Conservation (phyloP, 2,888 invertebrate species). For the Camponotus fellah region DNA sequence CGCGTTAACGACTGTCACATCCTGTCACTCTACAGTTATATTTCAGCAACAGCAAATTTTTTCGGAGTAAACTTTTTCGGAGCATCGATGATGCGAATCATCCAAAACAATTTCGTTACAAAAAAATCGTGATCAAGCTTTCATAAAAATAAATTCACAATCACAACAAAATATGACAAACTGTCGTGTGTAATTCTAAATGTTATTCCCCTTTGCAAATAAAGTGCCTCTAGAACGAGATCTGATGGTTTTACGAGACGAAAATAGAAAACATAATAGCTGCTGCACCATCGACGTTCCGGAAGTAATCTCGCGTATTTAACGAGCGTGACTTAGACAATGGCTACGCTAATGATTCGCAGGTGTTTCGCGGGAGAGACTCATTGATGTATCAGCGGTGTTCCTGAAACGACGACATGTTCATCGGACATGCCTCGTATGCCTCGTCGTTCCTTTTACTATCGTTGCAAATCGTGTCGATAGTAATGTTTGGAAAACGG, state of each 20-base stretch:
- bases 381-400: conserved; percentile 38
- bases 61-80: background rate
- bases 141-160: background rate
- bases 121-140: background rate
- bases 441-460: background rate
- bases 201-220: background rate
- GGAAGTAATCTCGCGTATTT: conserved; percentile 51
- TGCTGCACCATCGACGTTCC: conserved; percentile 32
- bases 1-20: conserved; percentile 62
- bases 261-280: conserved; percentile 23
- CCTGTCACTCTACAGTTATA: background rate
- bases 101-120: background rate
- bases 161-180: background rate
- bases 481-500: conserved; percentile 5
- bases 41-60: background rate
- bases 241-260: conserved; percentile 9
- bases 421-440: conserved; percentile 2
- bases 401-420: conserved; percentile 23
- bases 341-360: conserved; percentile 50
- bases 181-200: background rate
- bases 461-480: background rate
- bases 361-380: conserved; percentile 27
- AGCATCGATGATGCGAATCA: too few relatives aligned
- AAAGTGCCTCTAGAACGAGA: background rate
- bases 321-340: conserved; percentile 50